These are phyloP conservation scores for Cinclus mexicanus DNA, from an alignment of 2,113 vertebrate species.

Conservation along the genomic window DNA sequence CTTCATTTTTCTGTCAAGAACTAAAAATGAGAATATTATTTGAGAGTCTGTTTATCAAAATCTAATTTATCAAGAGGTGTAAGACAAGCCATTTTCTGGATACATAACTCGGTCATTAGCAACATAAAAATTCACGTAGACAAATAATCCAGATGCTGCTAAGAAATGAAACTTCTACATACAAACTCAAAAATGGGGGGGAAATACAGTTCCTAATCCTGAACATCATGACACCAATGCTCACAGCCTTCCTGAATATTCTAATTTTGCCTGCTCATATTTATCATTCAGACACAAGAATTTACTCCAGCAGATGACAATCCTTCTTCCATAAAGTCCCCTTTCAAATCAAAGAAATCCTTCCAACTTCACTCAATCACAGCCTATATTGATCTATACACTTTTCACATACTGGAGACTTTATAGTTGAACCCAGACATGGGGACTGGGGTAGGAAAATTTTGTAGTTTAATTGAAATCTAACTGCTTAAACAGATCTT, in stretches of 20 bases:
- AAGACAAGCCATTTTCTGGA: not conserved
- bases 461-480: not conserved
- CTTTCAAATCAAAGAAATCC: not conserved
- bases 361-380: not conserved
- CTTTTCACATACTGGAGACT: not conserved
- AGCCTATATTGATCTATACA: not conserved
- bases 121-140: not conserved
- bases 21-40: not conserved
- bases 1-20: not conserved
- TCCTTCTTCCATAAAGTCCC: not conserved
- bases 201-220: not conserved
- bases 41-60: not conserved
- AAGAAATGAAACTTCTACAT: not conserved
- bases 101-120: fast-evolving
- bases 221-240: not conserved
- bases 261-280: not conserved
- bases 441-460: not conserved
- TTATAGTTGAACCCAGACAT: not conserved
- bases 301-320: not conserved
- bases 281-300: not conserved
- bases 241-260: not conserved
- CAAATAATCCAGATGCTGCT: not conserved
- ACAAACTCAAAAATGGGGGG: not conserved
- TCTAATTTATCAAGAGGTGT: not conserved
- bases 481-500: too few relatives aligned